A percentile compares a stretch with the other conserved stretches of the same genome.
Evolutionary conservation across 1,140 invertebrate species (phyloP).

Genomic region (Pseudomyrmex gracilis): DNA sequence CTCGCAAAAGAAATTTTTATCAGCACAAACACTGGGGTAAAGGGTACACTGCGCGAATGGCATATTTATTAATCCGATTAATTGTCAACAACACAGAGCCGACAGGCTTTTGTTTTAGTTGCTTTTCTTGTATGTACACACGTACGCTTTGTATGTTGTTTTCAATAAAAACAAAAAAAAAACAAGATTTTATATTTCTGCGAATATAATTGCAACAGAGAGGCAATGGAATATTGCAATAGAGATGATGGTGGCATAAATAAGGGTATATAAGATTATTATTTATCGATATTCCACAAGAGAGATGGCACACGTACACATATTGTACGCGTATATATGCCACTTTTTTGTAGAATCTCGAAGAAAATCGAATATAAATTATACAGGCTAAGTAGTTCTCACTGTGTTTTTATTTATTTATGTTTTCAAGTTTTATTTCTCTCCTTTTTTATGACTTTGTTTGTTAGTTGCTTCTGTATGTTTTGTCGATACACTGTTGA

Average conservation of each 20-base stretch:
- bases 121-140: not conserved
- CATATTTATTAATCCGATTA: conserved; percentile 40
- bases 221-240: no score
- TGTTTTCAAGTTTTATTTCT: not conserved
- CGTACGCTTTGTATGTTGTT: not conserved
- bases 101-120: not conserved
- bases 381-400: not conserved
- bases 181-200: no score
- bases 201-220: no score
- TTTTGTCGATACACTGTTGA: not conserved
- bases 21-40: conserved; percentile 82
- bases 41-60: conserved; percentile 66
- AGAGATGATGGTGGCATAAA: no score
- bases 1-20: conserved; percentile 66
- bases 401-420: not conserved
- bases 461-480: not conserved
- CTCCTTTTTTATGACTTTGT: conserved; percentile 21
- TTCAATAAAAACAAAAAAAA: conserved; percentile 19
- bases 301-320: no score
- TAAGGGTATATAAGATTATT: no score
- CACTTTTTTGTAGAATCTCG: not conserved
- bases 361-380: conserved; percentile 9
- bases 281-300: no score
- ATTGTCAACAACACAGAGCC: not conserved
- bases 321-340: no score